Percentiles rank a stretch among this genome's conserved stretches.
Evolutionary conservation across 2,113 vertebrate species (phyloP).

Genomic region (Melanerpes formicivorus): DNA sequence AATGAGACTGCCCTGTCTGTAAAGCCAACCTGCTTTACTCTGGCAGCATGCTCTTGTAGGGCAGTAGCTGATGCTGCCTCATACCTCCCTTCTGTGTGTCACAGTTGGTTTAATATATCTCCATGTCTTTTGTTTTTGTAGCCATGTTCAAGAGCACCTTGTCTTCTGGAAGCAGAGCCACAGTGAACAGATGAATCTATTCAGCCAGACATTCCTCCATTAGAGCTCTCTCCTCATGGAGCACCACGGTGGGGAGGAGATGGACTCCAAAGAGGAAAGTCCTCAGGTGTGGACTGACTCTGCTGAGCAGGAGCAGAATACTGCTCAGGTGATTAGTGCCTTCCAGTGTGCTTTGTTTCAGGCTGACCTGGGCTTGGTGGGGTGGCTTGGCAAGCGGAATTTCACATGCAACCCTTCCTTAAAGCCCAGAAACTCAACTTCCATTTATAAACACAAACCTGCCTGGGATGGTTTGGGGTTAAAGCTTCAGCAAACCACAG

Average conservation of each 20-base stretch:
- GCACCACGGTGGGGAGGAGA: constrained; percentile 35
- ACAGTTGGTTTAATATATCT: constrained; percentile 3
- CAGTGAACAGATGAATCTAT: constrained; percentile 68
- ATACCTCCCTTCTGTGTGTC: background rate
- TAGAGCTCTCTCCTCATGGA: constrained; percentile 21
- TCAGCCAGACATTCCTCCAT: background rate
- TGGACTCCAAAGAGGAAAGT: constrained; percentile 80
- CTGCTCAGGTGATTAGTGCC: constrained; percentile 74
- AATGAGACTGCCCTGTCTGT: background rate
- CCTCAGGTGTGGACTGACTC: constrained; percentile 77
- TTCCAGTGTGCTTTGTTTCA: background rate
- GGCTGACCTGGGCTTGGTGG: background rate
- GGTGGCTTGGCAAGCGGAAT: background rate
- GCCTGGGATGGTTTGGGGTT: background rate
- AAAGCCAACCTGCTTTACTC: background rate
- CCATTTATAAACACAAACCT: background rate
- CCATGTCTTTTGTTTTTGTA: background rate
- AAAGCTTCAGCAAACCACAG: background rate
- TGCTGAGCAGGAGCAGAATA: constrained; percentile 72
- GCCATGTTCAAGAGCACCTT: constrained; percentile 45
- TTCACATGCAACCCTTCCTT: accelerated
- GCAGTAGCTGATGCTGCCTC: background rate
- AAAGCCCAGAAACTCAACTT: background rate
- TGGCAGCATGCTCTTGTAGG: background rate
- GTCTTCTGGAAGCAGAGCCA: constrained; percentile 1